Conservation (phyloP, 2,113 vertebrate genomes). For the Synodontis membranacea region DNA sequence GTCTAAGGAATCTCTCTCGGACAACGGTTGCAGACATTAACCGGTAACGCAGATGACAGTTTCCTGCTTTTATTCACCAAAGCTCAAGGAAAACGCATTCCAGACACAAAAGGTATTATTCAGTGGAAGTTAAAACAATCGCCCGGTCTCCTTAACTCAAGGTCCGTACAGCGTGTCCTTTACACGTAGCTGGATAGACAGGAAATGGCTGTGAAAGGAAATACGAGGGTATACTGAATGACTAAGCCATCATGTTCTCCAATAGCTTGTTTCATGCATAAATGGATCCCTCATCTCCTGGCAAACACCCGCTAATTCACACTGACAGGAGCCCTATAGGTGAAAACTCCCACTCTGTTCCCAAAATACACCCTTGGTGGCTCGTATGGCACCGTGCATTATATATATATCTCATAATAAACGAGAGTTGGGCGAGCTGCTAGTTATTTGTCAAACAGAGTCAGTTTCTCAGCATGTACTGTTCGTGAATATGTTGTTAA, state of each 20-base stretch:
- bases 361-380: constrained; percentile 39
- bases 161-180: not conserved
- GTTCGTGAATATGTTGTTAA: constrained; percentile 34
- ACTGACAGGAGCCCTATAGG: constrained; percentile 52
- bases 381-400: constrained; percentile 23
- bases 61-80: constrained; percentile 10
- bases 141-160: constrained; percentile 2
- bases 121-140: not conserved
- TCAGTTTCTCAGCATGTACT: not conserved
- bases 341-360: constrained; percentile 47
- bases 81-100: constrained; percentile 33
- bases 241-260: constrained; percentile 42
- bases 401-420: not conserved
- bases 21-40: constrained; percentile 28
- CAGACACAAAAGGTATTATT: not conserved
- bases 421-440: not conserved
- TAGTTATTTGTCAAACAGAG: not conserved
- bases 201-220: constrained; percentile 36
- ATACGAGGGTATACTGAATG: constrained; percentile 31
- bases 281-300: constrained; percentile 44
- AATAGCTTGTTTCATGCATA: constrained; percentile 43
- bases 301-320: constrained; percentile 49
- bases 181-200: constrained; percentile 29
- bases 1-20: constrained; percentile 9
- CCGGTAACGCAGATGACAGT: constrained; percentile 4